A percentile compares a stretch with the other conserved stretches of the same genome.
These are phyloP conservation scores for Actenoides lindsayi DNA, from an alignment of 2,113 vertebrate genomes.

Conservation along the genomic window DNA sequence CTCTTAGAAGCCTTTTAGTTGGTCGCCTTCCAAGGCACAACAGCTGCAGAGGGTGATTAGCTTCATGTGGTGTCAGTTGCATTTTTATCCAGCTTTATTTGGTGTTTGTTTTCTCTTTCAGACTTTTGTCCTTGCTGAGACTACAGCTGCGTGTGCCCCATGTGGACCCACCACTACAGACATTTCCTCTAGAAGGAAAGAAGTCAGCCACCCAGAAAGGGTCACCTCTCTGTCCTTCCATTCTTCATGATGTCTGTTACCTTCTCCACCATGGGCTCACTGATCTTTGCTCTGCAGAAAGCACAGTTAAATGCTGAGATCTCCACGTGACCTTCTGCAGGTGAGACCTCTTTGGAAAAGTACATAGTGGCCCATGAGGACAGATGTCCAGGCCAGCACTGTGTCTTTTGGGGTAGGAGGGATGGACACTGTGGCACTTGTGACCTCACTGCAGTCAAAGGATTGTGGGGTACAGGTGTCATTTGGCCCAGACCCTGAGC, in stretches of 20 bases:
- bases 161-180: neutral
- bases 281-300: neutral
- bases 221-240: neutral
- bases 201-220: neutral
- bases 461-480: neutral
- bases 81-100: constrained; percentile 22
- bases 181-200: neutral
- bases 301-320: rapidly evolving
- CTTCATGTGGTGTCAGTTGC: neutral
- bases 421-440: neutral
- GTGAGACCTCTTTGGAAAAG: neutral
- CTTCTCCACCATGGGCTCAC: neutral
- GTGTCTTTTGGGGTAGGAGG: neutral
- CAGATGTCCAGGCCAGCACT: neutral
- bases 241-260: neutral
- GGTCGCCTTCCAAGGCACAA: constrained; percentile 34
- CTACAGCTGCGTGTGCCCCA: neutral
- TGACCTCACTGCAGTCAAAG: neutral
- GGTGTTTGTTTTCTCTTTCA: neutral
- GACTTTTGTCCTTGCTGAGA: constrained; percentile 13
- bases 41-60: constrained; percentile 57
- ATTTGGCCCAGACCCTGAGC: neutral
- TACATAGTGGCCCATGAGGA: neutral
- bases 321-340: rapidly evolving
- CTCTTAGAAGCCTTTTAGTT: constrained; percentile 7